Evolutionary conservation across 2,113 vertebrate genomes (phyloP), one percentile per base, ranked within the genome.

Genomic region (Corydoras maculifer): DNA sequence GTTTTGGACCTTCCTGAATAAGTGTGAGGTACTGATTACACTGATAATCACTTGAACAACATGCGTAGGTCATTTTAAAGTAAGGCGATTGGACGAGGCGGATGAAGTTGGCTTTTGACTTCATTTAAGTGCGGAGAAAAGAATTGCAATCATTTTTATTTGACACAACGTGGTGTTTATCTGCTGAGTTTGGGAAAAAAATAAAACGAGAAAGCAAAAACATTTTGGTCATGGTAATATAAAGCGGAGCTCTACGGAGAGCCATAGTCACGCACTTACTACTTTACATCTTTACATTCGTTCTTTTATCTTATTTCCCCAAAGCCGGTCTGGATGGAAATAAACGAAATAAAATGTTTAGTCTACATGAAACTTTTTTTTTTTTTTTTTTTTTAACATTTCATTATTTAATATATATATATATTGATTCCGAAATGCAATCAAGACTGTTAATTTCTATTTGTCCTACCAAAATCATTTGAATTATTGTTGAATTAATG

Each of bases 381-480:
- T 77, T 75, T 55, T 51, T 51, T 9, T 60, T n/a, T n/a, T 43
- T 77, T 72, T 76, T 81, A 63, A 84, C 80, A 63, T 84, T 85
- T 84, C 81, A 71, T 89, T 91, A 91, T 91, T 91, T 90, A 91
- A 90, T 86, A 89, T 84, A 69, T 59, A 69, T 86, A 84, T 85
- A 80, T 86, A 85, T 88, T 86, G 84, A 88, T 86, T 90, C 88
- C 87, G 87, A 87, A 89, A 90, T 90, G 89, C 89, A 91, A 90
- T 91, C 90, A 88, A 90, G 88, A 91, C 90, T 91, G 90, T 91
- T 91, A 87, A 91, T 90, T 90, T 89, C 81, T 91, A 88, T 88
- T 88, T 91, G 87, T 91, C 87, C 88, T 89, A 90, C 87, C 89
- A 90, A 91, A 91, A 88, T 90, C 78, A 75, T 79, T 89, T 84